Evolutionary conservation across 2,888 invertebrate genomes (phyloP), one percentile per base, ranked within the genome.

Genomic region (Chydorus sphaericus): DNA sequence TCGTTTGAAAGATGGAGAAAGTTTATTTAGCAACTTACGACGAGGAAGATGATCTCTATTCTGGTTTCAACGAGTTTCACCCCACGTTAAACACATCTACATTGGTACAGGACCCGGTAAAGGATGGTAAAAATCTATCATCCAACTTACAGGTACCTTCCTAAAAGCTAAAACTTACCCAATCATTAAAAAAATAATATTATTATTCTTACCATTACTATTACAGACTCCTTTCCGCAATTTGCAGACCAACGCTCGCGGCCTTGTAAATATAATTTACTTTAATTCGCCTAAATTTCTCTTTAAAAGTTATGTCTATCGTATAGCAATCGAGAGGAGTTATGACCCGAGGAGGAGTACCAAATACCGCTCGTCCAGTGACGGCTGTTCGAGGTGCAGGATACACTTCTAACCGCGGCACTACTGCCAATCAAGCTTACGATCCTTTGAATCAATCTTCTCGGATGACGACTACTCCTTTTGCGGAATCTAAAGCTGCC

Each of bases 301-400:
- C n/a, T n/a, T n/a, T n/a, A n/a, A n/a, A n/a, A n/a, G n/a, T n/a
- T n/a, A n/a, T n/a, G n/a, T n/a, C n/a, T n/a, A n/a, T n/a, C n/a
- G n/a, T 14, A 33, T 10, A 50, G 8, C 36, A 62, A 60, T 62
- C 62, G 52, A 61, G 59, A 20, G 56, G 62, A 54, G 60, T 63
- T 37, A 58, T 59, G 14, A 61, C 62, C 3, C 58, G 61, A 26
- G 53, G 59, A 50, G 57, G 56, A 28, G 57, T 60, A 58, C 57
- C 60, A 54, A 49, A n/a, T 7, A 38, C 20, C 33, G 44, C 44
- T 16, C 26, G 23, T 57, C 97, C 98, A 1, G 93, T 97, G 77
- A 98, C 98, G 3, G 96, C 97, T 2, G 90, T 97, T 37, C 78
- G 92, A 57, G 96, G 92, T 8, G 96, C 92, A 28, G 98, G 98